Evolutionary conservation across 1,140 invertebrate genomes (phyloP), one percentile per base, ranked within the genome.

Genomic region (Drosophila truncata): DNA sequence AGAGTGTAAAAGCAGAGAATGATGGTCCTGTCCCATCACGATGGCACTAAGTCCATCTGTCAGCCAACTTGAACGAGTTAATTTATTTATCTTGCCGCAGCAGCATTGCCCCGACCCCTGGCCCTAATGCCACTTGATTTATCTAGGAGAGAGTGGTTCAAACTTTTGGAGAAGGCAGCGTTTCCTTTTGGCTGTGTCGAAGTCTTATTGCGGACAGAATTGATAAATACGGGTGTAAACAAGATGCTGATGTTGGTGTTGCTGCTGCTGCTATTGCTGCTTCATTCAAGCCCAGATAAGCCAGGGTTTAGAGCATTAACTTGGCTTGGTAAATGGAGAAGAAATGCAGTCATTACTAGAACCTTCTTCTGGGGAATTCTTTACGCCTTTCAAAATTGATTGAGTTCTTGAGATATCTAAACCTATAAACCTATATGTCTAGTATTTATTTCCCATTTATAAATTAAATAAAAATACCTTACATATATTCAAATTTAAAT

Each of bases 1-100:
- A 10, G 11, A 13, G 49, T 18, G 27, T 20, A 29, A 8, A 13
- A 13, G 16, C 6, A 9, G 42, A 47, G 47, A 25, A 35, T 58
- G 50, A 42, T 46, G 63, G 27, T 54, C 37, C 29, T 42, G 27
- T 41, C 42, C 59, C 63, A 70, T 62, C 62, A 63, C 37, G 65
- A 80, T 62, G 62, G 33, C 72, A 77, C 61, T 65, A 69, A 73
- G 57, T 80, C 78, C 62, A 69, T 58, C 78, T 75, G 58, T 80
- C 70, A 63, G 50, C 44, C 57, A 83, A 70, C 41, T 79, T 75
- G 81, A 79, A 79, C 60, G 80, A 74, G 75, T 79, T 75, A 78
- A 80, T 85, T 76, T 81, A 82, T 79, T 64, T 78, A 67, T 75
- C 70, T 75, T 59, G 64, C 58, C 54, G 35, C 50, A 55, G 39